Evolutionary conservation across 2,888 invertebrate species (phyloP).

Genomic region (Pachycephus smyrnensis): DNA sequence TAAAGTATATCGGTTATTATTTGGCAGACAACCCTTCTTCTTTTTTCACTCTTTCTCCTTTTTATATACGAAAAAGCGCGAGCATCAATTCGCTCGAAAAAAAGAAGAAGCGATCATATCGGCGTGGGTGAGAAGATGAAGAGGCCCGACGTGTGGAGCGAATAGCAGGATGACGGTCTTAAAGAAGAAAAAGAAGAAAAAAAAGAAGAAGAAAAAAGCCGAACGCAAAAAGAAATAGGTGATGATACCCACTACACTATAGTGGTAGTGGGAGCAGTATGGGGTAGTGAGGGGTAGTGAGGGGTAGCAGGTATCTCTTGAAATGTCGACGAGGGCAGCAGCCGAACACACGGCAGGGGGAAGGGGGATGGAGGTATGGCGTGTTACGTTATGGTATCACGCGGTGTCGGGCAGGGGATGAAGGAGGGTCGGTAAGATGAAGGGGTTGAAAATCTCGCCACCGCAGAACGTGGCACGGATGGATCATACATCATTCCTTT

Average conservation of each 20-base stretch:
- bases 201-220: neutral
- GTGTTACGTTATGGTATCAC: neutral
- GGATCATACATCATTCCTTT: slow-evolving; percentile 58
- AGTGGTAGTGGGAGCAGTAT: too few species aligned
- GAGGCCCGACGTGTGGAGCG: slow-evolving; percentile 17
- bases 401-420: neutral
- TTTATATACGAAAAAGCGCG: slow-evolving; percentile 27
- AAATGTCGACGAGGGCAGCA: slow-evolving; percentile 2
- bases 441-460: slow-evolving; percentile 54
- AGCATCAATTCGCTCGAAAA: slow-evolving; percentile 44
- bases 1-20: too few species aligned
- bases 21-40: neutral
- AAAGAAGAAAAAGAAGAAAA: slow-evolving; percentile 16
- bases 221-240: too few species aligned
- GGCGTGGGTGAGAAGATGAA: slow-evolving; percentile 21
- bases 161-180: slow-evolving; percentile 11
- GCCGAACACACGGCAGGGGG: neutral
- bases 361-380: neutral
- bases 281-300: too few species aligned
- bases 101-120: too few species aligned
- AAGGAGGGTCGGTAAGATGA: slow-evolving; percentile 31
- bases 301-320: too few species aligned
- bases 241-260: too few species aligned
- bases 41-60: neutral
- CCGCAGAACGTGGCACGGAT: slow-evolving; percentile 49